Percentiles rank a stretch among this genome's conserved stretches.
Evolutionary conservation across 1,140 invertebrate species (phyloP).

Genomic region (Drosophila ironensis): DNA sequence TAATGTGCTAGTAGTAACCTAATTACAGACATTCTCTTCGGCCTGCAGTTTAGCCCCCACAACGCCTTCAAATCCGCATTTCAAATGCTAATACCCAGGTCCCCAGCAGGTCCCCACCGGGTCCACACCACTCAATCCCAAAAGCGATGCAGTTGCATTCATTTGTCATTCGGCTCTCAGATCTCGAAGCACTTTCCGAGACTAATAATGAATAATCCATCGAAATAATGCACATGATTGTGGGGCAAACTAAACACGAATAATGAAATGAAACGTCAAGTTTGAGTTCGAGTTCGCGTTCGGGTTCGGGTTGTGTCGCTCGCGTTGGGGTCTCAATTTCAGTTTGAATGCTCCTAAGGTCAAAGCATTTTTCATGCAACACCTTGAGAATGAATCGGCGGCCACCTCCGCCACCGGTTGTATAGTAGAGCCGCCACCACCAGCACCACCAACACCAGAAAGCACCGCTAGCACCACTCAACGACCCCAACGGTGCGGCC

Average conservation of each 20-base stretch:
- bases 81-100: constrained; percentile 1
- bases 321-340: background rate
- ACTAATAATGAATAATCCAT: constrained; percentile 34
- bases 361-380: constrained; percentile 67
- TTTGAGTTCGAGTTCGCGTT: background rate
- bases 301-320: background rate
- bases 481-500: background rate
- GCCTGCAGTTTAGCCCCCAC: background rate
- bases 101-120: too few relatives aligned
- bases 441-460: background rate
- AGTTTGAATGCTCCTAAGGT: constrained; percentile 45
- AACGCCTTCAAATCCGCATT: background rate
- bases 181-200: background rate
- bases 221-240: constrained; percentile 63
- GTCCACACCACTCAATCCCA: background rate
- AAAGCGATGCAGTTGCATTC: constrained; percentile 5
- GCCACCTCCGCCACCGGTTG: constrained; percentile 2
- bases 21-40: constrained; percentile 3
- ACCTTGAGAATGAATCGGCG: constrained; percentile 54
- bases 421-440: too few relatives aligned
- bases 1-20: constrained; percentile 13
- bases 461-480: constrained; percentile 1
- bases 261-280: constrained; percentile 26
- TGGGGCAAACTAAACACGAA: constrained; percentile 49
- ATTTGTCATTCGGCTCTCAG: constrained; percentile 27